Base-by-base conservation (phyloP, 53 echinoderm and acorn worm genomes). In the Henricia sp. region DNA sequence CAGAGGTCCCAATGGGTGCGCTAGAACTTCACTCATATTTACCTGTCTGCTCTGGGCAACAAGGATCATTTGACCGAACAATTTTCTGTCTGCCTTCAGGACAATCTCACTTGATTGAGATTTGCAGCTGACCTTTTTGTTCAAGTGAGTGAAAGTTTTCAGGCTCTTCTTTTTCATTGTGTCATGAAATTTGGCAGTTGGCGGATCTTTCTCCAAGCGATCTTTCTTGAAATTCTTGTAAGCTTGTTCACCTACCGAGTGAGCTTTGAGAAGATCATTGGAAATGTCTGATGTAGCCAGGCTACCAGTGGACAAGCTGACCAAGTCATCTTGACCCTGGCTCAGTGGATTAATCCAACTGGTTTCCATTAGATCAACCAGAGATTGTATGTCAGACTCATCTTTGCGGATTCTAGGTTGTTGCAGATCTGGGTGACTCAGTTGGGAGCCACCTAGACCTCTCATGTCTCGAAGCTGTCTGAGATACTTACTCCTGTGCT, bases 281-380 rank as follows among this genome's bases (percentile, higher is more conserved):
- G 60, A 24, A 25, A 67, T 39, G 4, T 67, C 37, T 17, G 67
- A 38, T 37, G 67, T 37, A 67, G 67, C 67, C 36, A 39, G 2
- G 2, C 19, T 67, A 11, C 67, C 67, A 16, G 67, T 67, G 38
- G 67, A 60, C 26, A 60, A 28, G 30, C 28, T 60, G 27, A 60
- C 30, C 62, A 60, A 32, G 62, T 60, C 62, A 6, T 27, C 36
- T 5, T 37, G 67, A n/a, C 38, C 38, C 37, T 16, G 17, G 67
- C 38, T 39, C 17, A 67, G 38, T 62, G 89, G 89, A 63, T 89
- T 83, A n/a, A 37, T 65, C 89, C 83, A 89, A 36, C 66, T 64
- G 14, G 50, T 63, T 42, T 46, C 64, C 62, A 89, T 58, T 10
- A 71, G 88, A 11, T 87, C 56, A 20, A 50, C 51, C 20, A 88